Evolutionary conservation across 23 tunicate species (phyloP), one percentile per base, ranked within the genome.

Genomic region (Trididemnum miniatum): DNA sequence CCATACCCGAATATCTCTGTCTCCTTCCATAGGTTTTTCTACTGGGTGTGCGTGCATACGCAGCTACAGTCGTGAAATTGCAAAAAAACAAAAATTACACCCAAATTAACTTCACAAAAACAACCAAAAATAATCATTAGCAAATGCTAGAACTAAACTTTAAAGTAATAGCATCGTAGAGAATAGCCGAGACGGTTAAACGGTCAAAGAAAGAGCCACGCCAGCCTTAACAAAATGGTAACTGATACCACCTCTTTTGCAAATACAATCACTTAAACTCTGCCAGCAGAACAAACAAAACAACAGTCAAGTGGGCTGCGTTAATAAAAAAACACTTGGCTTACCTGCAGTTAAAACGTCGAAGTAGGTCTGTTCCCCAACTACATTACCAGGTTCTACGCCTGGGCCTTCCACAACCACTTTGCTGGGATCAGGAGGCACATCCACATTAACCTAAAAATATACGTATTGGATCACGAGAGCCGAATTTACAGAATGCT

Each of bases 331-430:
- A 18, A 3, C 15, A 62, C 67, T 20, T 22, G 5, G 23, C 60
- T 79, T 77, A 88, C 99, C 99, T 65, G 90, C 86, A 7, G 97
- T 86, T 79, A 81, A 81, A 20, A 96, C 89, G 35, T 91, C 97
- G 64, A 96, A 96, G 60, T 87, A 87, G 25, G 99, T 91, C 20
- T 72, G 85, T 35, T 96, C 81, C 1, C 91, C 97, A 59, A 88
- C 97, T 22, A 91, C 83, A 73, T 96, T 96, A 59, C 99, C 99
- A 20, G 91, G 83, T 66, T 91, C 86, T 2, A 96, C 71, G 20
- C 99, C 99, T 34, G 97, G 99, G 36, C 99, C 99, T 84, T 80
- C 59, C 22, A 91, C 94, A 32, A 52, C 80, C 34, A 96, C 97
- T 74, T 92, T 92, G 82, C 99, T 85, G 2, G 99, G 72, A 66